Conservation (phyloP, 2,113 vertebrate species). For the Hemicordylus capensis region DNA sequence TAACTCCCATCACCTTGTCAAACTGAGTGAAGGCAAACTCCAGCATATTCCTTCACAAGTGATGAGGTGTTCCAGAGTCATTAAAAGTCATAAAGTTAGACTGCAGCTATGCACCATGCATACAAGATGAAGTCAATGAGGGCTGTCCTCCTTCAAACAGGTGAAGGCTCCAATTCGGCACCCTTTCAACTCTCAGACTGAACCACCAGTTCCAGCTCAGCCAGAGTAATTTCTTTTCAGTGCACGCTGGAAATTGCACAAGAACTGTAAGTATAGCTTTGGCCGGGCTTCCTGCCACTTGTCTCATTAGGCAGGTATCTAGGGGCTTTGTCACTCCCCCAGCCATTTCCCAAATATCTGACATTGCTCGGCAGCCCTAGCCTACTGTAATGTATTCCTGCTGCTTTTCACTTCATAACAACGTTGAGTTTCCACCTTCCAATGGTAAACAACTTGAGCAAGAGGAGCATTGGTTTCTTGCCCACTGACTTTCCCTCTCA, state of each 20-base stretch:
- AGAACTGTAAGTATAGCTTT: conserved; percentile 47
- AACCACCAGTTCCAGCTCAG: conserved; percentile 44
- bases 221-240: conserved; percentile 28
- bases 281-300: conserved; percentile 57
- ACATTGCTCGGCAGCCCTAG: conserved; percentile 15
- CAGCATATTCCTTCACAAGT: conserved; percentile 63
- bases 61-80: conserved; percentile 68
- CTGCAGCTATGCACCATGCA: conserved; percentile 51
- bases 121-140: conserved; percentile 53
- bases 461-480: not conserved
- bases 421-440: not conserved
- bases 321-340: conserved; percentile 1
- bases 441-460: not conserved
- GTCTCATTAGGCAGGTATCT: conserved; percentile 48
- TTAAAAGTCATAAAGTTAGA: conserved; percentile 73
- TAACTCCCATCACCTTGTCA: conserved; percentile 72
- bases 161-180: conserved; percentile 41
- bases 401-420: not conserved
- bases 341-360: conserved; percentile 42
- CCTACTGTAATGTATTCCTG: conserved; percentile 19
- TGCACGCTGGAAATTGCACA: conserved; percentile 53
- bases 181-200: conserved; percentile 51
- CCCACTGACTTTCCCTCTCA: not conserved
- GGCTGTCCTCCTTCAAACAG: conserved; percentile 54
- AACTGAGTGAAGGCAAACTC: conserved; percentile 71